phyloP scores from a whole-genome alignment of 2,113 vertebrate species.

The Myotis davidii region DNA sequence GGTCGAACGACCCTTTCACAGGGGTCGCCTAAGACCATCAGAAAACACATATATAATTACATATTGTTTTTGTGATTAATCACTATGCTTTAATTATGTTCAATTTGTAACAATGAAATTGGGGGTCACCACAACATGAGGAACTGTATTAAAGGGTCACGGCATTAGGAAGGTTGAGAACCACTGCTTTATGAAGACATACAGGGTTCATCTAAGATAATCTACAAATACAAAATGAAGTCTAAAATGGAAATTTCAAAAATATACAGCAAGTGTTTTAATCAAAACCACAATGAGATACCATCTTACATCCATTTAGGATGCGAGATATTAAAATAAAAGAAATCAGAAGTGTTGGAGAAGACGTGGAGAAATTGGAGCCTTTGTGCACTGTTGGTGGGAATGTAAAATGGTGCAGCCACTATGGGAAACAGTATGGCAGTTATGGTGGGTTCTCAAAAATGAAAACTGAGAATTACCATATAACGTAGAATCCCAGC shows the following conservation, averaged over 20 bases:
- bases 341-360: background rate
- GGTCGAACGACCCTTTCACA: too few relatives aligned
- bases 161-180: too few relatives aligned
- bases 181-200: background rate
- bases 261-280: background rate
- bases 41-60: too few relatives aligned
- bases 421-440: background rate
- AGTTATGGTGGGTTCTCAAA: background rate
- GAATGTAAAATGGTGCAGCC: background rate
- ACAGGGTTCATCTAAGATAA: background rate
- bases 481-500: background rate
- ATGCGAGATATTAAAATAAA: background rate
- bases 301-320: background rate
- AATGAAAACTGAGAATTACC: background rate
- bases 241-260: background rate
- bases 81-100: too few relatives aligned
- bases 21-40: too few relatives aligned
- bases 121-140: too few relatives aligned
- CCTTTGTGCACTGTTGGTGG: background rate
- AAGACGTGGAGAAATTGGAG: background rate
- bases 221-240: background rate
- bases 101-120: too few relatives aligned
- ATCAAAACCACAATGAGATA: background rate
- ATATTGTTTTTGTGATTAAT: too few relatives aligned
- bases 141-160: too few relatives aligned